A percentile compares a stretch with the other conserved stretches of the same genome.
Evolutionary conservation across 2,797 vertebrate genomes (phyloP).

Genomic region (Poeciliopsis gracilis): DNA sequence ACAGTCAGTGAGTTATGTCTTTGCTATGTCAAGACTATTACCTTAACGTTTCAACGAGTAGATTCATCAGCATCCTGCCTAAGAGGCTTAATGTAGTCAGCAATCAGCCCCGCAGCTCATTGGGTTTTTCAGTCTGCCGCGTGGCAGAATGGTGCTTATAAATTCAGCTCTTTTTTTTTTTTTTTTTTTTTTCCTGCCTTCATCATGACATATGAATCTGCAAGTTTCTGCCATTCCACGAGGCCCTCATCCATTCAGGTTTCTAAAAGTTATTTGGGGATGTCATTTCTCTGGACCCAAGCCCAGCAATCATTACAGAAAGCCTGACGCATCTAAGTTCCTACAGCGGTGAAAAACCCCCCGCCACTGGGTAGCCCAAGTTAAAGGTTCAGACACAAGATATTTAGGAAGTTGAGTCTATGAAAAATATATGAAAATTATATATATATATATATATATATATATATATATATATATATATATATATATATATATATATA

Average conservation of each 20-base stretch:
- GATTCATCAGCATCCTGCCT: slow-evolving; percentile 63
- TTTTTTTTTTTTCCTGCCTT: slow-evolving; percentile 11
- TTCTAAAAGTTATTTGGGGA: background rate
- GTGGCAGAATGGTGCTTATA: slow-evolving; percentile 24
- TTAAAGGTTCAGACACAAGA: too few relatives aligned
- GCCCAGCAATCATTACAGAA: background rate
- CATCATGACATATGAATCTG: slow-evolving; percentile 16
- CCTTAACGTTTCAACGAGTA: slow-evolving; percentile 64
- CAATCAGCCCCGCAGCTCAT: slow-evolving; percentile 50
- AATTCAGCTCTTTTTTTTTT: slow-evolving; percentile 3
- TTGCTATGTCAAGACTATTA: slow-evolving; percentile 70
- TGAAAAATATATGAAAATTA: too few relatives aligned
- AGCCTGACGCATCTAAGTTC: background rate
- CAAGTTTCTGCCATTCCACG: slow-evolving; percentile 6
- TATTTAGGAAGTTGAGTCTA: too few relatives aligned
- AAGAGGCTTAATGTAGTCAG: slow-evolving; percentile 56
- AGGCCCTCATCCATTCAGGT: background rate
- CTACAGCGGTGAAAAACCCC: background rate
- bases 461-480: too few relatives aligned
- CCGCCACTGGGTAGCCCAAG: background rate
- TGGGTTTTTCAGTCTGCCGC: slow-evolving; percentile 17
- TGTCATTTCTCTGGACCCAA: background rate
- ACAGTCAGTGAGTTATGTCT: slow-evolving; percentile 69
- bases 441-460: too few relatives aligned
- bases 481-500: too few relatives aligned